Evolutionary conservation across 2,113 vertebrate species (phyloP), one percentile per base, ranked within the genome.

Genomic region (Australoheros scitulus): DNA sequence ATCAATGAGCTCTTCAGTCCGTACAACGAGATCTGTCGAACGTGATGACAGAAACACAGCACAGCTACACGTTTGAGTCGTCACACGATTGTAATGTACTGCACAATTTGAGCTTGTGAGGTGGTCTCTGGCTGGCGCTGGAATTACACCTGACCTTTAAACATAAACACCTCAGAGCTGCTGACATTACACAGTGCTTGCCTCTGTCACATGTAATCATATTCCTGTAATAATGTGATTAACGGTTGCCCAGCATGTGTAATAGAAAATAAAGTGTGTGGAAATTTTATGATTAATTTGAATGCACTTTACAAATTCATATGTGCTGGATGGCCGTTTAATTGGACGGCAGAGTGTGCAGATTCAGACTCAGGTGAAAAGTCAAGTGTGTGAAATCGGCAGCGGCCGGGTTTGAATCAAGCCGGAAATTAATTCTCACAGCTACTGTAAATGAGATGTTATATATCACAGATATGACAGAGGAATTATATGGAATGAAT

Each of bases 101-200:
- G 55, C 59, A 47, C 52, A 56, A 47, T 78, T 61, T 60, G 52
- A 59, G 24, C 9, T 24, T 11, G 55, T 29, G 60, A 80, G 14
- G 36, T 59, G 59, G 36, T 32, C 72, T 15, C 41, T 59, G 18
- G 22, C 83, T 17, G 74, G 22, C 3, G 57, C 74, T 13, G 2
- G 57, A 61, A 81, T 93, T 85, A 88, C 79, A 77, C 43, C 76
- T 92, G 89, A 93, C 89, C 87, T 94, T 93, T 92, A 83, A 78
- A 81, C 41, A 82, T 38, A 87, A 89, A 88, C 82, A 81, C 81
- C 89, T 88, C 79, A 0, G 47, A 85, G 87, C 85, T 83, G 77
- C 83, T 83, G 76, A 85, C 76, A 80, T 74, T 64, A 90, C 83
- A 86, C 84, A 84, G 81, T 7, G 13, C 63, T 60, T 6, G n/a